Evolutionary conservation across 1,140 invertebrate species (phyloP), one percentile per base, ranked within the genome.

Genomic region (Harpegnathos saltator): DNA sequence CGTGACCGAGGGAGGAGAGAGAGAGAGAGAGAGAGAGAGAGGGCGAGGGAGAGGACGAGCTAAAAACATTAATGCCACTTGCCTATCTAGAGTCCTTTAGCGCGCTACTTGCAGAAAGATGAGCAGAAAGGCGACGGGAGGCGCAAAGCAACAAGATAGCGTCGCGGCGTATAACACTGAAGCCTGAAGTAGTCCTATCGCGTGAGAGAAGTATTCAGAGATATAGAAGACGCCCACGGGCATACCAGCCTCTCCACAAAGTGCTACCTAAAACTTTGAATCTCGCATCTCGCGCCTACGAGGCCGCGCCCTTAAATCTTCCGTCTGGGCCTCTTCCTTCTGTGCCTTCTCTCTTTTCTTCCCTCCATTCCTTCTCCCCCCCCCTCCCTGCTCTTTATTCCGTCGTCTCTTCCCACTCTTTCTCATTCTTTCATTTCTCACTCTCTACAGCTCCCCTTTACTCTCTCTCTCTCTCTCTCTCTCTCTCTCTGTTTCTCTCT

Each of bases 221-320:
- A 86, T 83, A 84, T 83, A 84, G 75, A 85, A 29, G 58, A 3
- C 33, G 82, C 82, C 84, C 26, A 54, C 52, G 11, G 62, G 59
- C 58, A 54, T 65, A 83, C 61, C 66, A 78, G 24, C 15, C 68
- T 66, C 44, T 50, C 48, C 52, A 22, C 58, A 84, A 86, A 90
- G 85, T 89, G 82, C 19, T 82, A 66, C 52, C 85, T 85, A 84
- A 90, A 90, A 90, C 87, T 90, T 87, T 68, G 83, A 90, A 89
- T 87, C 87, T 90, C 83, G 63, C 59, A 88, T 87, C 85, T 83
- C 63, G 33, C 68, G 73, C 77, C 72, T 72, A 80, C 83, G 63
- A 85, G 38, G 56, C 26, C 48, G 52, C 77, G 19, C 19, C 50
- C 71, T 73, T 83, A 86, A 86, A 82, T 86, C 62, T 52, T 69